Evolutionary conservation across 2,797 vertebrate species (phyloP).

Genomic region (Eremophila alpestris): DNA sequence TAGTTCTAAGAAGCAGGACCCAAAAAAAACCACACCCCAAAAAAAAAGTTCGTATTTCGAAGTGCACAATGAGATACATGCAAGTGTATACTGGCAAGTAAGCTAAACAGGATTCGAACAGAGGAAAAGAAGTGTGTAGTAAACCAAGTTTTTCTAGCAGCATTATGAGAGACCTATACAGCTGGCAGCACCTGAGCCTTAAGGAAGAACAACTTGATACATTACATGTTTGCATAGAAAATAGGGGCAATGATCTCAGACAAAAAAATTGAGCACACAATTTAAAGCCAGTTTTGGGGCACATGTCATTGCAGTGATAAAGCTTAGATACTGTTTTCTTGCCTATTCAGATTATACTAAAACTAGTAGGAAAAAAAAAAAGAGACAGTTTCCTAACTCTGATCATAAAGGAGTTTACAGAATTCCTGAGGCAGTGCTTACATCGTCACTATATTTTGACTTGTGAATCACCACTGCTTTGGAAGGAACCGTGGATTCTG

Average conservation of each 20-base stretch:
- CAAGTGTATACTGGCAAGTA: background rate
- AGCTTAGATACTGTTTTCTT: background rate
- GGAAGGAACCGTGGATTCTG: conserved; percentile 86
- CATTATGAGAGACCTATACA: background rate
- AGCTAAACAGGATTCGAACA: background rate
- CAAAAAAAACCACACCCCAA: background rate
- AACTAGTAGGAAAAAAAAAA: background rate
- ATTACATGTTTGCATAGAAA: background rate
- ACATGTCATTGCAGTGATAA: background rate
- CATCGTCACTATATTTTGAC: conserved; percentile 84
- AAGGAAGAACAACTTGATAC: background rate
- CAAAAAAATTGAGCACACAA: background rate
- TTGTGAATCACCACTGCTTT: conserved; percentile 95
- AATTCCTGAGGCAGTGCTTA: conserved; percentile 72
- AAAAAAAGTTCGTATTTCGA: background rate
- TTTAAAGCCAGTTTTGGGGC: background rate
- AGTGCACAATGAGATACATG: background rate
- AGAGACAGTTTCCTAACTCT: background rate
- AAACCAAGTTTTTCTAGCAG: background rate
- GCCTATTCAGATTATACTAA: background rate
- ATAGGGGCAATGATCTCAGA: background rate
- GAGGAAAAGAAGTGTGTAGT: background rate
- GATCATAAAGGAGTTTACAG: background rate
- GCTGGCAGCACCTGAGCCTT: background rate
- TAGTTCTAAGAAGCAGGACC: background rate